Evolutionary conservation across 2,113 vertebrate genomes (phyloP), one percentile per base, ranked within the genome.

Genomic region (Trematocara zebra): DNA sequence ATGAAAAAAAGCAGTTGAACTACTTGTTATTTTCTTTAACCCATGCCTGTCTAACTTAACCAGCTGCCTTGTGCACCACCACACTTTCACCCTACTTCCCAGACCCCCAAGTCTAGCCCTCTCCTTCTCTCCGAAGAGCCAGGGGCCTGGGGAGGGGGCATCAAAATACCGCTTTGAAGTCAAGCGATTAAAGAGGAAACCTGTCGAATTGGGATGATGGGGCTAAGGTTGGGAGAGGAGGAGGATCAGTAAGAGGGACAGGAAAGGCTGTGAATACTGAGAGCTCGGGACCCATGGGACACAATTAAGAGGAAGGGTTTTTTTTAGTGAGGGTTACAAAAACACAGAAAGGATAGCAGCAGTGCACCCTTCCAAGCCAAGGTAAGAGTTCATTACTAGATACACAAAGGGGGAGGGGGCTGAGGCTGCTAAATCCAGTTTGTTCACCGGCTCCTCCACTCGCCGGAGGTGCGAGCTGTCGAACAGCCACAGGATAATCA

Each of bases 101-200:
- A 92, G 91, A 90, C 89, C 91, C 91, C 82, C 31, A 84, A 89
- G 89, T 85, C 89, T 81, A 80, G n/a, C 72, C 87, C 69, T 61
- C 2, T 11, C 86, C 84, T 92, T 91, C 90, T 84, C 93, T 90
- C 91, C 0, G 31, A 91, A 87, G 93, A 93, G 69, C 88, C 67
- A 47, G 67, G 85, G 86, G 85, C 72, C 87, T 51, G 74, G 18
- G 57, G 90, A 82, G 87, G 67, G 40, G 40, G 89, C 83, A 94
- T 93, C 91, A 85, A 88, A 90, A 90, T 86, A 51, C 44, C 1
- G 23, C 95, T 96, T 96, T 96, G 95, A 95, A 96, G 95, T 89
- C 1, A 7, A 76, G 33, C 85, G 92, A 95, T 94, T 95, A 95
- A 95, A 95, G 91, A 90, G 87, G 90, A 92, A 93, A 95, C 93